Percentiles rank a stretch among this genome's conserved stretches.
phyloP scores from a whole-genome alignment of 1,140 invertebrate species.

The Odontomachus brunneus region DNA sequence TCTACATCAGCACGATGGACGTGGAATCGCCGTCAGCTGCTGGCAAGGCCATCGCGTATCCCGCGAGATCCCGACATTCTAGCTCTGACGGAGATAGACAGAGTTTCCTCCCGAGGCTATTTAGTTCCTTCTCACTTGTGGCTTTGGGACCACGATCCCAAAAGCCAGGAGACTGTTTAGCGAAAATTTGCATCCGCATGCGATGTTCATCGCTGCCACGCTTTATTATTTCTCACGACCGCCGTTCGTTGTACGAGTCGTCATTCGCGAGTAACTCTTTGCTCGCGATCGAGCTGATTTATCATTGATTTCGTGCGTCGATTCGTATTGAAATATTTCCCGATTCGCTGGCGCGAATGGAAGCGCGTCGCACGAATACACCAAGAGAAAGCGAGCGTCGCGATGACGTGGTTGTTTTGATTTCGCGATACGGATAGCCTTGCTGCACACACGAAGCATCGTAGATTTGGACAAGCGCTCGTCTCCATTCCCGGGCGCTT shows the following conservation, averaged over 20 bases:
- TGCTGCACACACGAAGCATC: constrained; percentile 78
- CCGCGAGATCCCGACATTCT: background rate
- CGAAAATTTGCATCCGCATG: background rate
- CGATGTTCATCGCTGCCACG: too few species aligned
- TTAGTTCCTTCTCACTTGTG: too few species aligned
- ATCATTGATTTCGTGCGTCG: constrained; percentile 5
- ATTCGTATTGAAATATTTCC: background rate
- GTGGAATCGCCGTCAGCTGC: constrained; percentile 9
- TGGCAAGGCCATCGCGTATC: constrained; percentile 70
- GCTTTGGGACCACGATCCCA: too few species aligned
- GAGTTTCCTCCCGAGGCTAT: background rate
- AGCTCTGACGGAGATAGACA: too few species aligned
- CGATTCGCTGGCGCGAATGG: background rate
- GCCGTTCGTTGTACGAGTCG: too few species aligned
- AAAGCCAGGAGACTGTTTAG: too few species aligned
- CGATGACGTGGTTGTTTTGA: background rate
- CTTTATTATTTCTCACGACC: too few species aligned
- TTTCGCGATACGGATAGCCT: constrained; percentile 63
- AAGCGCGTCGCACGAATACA: background rate
- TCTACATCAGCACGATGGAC: constrained; percentile 3
- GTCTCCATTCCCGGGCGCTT: constrained; percentile 65
- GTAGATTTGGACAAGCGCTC: constrained; percentile 79
- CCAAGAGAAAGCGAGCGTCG: background rate
- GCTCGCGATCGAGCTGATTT: background rate
- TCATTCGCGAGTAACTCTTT: too few species aligned